Conservation (phyloP, 2,888 invertebrate species). For the Chorisops tibialis region DNA sequence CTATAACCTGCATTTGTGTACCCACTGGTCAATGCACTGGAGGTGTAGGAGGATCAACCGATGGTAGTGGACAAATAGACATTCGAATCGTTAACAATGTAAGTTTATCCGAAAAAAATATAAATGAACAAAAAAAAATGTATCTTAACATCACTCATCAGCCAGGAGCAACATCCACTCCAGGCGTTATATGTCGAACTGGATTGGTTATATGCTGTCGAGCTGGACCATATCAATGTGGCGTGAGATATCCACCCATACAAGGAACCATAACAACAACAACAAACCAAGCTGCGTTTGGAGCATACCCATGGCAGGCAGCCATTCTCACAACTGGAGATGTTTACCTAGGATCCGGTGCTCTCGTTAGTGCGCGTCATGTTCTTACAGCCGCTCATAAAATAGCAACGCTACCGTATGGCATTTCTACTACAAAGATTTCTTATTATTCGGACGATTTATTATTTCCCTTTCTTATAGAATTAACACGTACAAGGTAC, state of each 20-base stretch:
- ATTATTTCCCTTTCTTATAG: conserved; percentile 39
- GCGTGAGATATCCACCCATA: conserved; percentile 41
- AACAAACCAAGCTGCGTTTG: conserved; percentile 61
- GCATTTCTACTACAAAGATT: no score
- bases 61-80: conserved; percentile 60
- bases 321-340: conserved; percentile 59
- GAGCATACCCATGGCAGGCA: conserved; percentile 74
- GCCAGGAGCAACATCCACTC: conserved; percentile 13
- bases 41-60: conserved; percentile 41
- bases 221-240: conserved; percentile 46
- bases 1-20: conserved; percentile 46
- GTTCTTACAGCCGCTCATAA: conserved; percentile 74
- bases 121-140: neutral
- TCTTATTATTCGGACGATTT: no score
- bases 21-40: conserved; percentile 46
- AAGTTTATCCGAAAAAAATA: conserved; percentile 41
- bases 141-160: neutral
- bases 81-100: conserved; percentile 62
- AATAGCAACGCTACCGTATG: conserved; percentile 60
- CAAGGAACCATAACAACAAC: conserved; percentile 44
- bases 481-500: conserved; percentile 57
- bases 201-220: conserved; percentile 46
- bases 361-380: conserved; percentile 64
- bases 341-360: conserved; percentile 70
- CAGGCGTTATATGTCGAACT: conserved; percentile 40